Percentiles rank a stretch among this genome's conserved stretches.
Conservation (phyloP, 2,113 vertebrate genomes). For the Dunckerocampus dactyliophorus region DNA sequence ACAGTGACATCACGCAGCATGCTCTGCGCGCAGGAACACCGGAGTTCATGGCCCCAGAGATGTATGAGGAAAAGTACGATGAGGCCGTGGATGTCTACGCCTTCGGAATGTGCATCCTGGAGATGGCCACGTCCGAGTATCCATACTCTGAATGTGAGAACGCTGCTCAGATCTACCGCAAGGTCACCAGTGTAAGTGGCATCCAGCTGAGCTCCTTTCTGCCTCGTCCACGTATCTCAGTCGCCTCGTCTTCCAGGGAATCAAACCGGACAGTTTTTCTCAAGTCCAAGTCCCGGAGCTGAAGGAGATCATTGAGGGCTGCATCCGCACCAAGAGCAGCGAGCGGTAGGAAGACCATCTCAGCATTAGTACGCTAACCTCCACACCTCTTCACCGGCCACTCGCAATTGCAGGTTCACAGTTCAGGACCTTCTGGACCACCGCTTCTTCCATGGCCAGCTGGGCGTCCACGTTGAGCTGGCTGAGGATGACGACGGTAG, state of each 20-base stretch:
- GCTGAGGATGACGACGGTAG: slow-evolving; percentile 84
- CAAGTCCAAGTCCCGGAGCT: slow-evolving; percentile 87
- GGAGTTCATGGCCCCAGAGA: slow-evolving; percentile 93
- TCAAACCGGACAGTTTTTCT: slow-evolving; percentile 88
- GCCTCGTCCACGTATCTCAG: not conserved
- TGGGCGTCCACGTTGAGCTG: slow-evolving; percentile 85
- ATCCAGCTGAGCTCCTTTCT: not conserved
- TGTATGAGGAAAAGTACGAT: slow-evolving; percentile 91
- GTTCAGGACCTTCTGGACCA: slow-evolving; percentile 93
- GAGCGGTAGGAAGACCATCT: slow-evolving; percentile 69
- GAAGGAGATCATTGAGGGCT: slow-evolving; percentile 90
- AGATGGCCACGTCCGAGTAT: slow-evolving; percentile 92
- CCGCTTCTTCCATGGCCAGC: slow-evolving; percentile 90
- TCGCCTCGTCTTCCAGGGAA: slow-evolving; percentile 70
- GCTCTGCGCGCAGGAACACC: slow-evolving; percentile 65
- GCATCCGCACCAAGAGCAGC: slow-evolving; percentile 84
- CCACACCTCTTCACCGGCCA: not conserved
- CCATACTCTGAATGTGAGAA: slow-evolving; percentile 90
- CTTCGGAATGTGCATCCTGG: slow-evolving; percentile 93
- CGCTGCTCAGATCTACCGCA: slow-evolving; percentile 90
- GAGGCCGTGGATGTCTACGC: slow-evolving; percentile 90
- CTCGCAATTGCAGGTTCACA: slow-evolving; percentile 76
- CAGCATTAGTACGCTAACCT: not conserved
- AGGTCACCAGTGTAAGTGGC: slow-evolving; percentile 83
- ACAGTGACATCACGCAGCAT: too few relatives aligned